A percentile compares a stretch with the other conserved stretches of the same genome.
Conservation (phyloP, 2,888 invertebrate genomes). For the Calameuta pallipes region DNA sequence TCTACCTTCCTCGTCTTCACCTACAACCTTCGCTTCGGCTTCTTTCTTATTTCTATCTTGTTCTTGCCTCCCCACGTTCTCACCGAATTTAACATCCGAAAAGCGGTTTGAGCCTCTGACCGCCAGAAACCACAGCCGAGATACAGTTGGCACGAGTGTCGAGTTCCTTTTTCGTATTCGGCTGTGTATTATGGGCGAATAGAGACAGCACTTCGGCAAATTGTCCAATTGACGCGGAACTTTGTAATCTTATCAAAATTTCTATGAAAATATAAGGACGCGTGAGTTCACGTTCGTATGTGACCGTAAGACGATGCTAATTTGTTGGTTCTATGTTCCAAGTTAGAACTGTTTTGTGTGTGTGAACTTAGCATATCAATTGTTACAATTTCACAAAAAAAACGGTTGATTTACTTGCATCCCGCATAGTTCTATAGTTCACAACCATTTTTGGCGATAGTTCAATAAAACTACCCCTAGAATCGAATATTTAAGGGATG, state of each 20-base stretch:
- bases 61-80: conserved; percentile 9
- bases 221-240: background rate
- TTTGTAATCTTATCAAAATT: background rate
- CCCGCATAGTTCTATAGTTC: too few species aligned
- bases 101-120: background rate
- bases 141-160: background rate
- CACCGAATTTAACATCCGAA: background rate
- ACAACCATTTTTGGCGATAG: too few species aligned
- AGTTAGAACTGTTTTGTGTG: background rate
- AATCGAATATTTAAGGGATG: too few species aligned
- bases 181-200: background rate
- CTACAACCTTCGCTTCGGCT: conserved; percentile 16
- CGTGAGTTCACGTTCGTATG: background rate
- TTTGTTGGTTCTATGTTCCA: background rate
- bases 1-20: background rate
- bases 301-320: background rate
- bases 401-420: too few species aligned
- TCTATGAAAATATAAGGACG: background rate
- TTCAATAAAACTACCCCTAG: too few species aligned
- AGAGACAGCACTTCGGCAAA: background rate
- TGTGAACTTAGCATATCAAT: background rate
- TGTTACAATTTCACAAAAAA: too few species aligned
- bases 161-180: background rate
- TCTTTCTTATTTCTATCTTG: conserved; percentile 17
- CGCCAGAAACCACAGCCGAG: background rate